Percentiles rank a stretch among this genome's conserved stretches.
phyloP scores from a whole-genome alignment of 2,113 vertebrate genomes.

The Gambusia holbrooki region DNA sequence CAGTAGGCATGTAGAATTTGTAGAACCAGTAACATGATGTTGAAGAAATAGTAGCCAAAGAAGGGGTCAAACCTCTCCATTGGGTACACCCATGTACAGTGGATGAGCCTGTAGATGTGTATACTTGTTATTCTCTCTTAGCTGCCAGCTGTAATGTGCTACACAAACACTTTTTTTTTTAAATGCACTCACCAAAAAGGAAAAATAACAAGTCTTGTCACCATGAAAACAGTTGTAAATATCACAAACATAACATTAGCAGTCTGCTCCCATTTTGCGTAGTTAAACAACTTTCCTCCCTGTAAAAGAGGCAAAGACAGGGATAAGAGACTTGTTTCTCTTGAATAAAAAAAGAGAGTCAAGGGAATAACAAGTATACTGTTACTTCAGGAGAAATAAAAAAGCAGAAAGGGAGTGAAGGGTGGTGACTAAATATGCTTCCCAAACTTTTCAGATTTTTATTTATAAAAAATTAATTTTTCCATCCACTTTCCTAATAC shows the following conservation, averaged over 20 bases:
- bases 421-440: too few species aligned
- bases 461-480: too few species aligned
- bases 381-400: not conserved
- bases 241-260: slow-evolving; percentile 85
- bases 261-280: slow-evolving; percentile 83
- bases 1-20: slow-evolving; percentile 91
- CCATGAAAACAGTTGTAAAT: slow-evolving; percentile 83
- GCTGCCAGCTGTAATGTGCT: too few species aligned
- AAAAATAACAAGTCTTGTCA: slow-evolving; percentile 88
- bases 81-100: slow-evolving; percentile 86
- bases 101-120: slow-evolving; percentile 83
- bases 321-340: not conserved
- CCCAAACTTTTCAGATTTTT: not conserved
- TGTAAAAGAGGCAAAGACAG: slow-evolving; percentile 56
- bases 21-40: slow-evolving; percentile 83
- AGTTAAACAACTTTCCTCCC: slow-evolving; percentile 92
- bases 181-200: slow-evolving; percentile 88
- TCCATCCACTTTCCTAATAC: too few species aligned
- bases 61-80: slow-evolving; percentile 81
- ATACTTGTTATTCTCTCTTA: not conserved
- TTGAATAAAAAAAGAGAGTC: not conserved
- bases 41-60: slow-evolving; percentile 91
- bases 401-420: not conserved
- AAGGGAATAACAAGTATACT: too few species aligned
- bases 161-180: not conserved